Evolutionary conservation across 1,140 invertebrate species (phyloP), one percentile per base, ranked within the genome.

Genomic region (Nilaparvata lugens): DNA sequence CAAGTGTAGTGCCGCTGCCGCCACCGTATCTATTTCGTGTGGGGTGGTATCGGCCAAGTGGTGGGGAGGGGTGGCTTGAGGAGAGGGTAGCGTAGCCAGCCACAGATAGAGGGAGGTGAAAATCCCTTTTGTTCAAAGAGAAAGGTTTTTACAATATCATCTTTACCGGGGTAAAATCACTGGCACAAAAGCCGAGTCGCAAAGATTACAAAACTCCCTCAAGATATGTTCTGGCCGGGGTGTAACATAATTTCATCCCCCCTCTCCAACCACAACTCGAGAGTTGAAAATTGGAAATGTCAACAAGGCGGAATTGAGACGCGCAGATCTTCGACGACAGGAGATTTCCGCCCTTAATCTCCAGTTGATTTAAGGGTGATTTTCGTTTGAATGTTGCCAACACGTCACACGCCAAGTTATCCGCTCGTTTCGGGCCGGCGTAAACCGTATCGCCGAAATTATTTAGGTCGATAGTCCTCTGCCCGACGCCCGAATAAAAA

Each of bases 231-330:
- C 45, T 48, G 21, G 45, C 18, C 45, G 45, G 45, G 45, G 45
- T 48, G 55, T 60, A 60, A 60, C 59, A 60, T 60, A 60, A 60
- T 60, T 60, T 60, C 35, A 54, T 40, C 18, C 52, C 35, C 52
- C 58, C 45, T 28, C 57, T 25, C 45, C 45, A 23, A 7, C 21
- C 21, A 43, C 53, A 60, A 35, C 59, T 53, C 59, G 35, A 60
- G 21, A 48, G 16, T 48, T 48, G 45, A 48, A 48, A 48, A 60
- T 54, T 52, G 59, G 59, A 60, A 60, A 51, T 60, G 59, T 60
- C 59, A 60, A 60, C 59, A 19, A 25, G 21, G 52, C 40, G 59
- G 52, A 60, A 60, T 60, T 52, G 38, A 60, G 59, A 54, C 52
- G 25, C 42, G 18, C 23, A 19, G 25, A 31, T 55, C 28, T 55